Evolutionary conservation across 2,888 invertebrate genomes (phyloP).

Genomic region (Drosophila paranaensis): DNA sequence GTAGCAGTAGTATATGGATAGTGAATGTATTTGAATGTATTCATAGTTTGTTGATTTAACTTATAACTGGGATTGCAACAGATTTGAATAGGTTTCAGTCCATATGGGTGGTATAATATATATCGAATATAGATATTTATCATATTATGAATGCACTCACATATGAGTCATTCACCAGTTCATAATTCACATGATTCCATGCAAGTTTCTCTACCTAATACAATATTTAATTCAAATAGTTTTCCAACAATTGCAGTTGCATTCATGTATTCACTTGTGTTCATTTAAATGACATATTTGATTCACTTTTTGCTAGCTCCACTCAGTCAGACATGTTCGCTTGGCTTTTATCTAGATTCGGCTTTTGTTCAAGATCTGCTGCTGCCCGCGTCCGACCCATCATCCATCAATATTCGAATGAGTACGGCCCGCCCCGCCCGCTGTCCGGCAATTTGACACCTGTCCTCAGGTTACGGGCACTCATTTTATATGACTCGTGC

Average conservation of each 20-base stretch:
- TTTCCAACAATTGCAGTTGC: not conserved
- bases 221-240: not conserved
- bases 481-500: conserved; percentile 33
- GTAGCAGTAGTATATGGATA: not conserved
- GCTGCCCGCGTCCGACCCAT: not conserved
- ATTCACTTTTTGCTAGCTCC: not conserved
- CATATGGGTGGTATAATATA: not conserved
- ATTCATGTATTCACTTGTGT: not conserved
- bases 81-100: no score
- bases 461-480: conserved; percentile 32
- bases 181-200: not conserved
- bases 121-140: not conserved
- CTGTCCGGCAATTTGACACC: conserved; percentile 42
- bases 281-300: conserved; percentile 2
- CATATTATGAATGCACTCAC: not conserved
- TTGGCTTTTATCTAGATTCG: not conserved
- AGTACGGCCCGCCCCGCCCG: conserved; percentile 8
- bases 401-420: conserved; percentile 32
- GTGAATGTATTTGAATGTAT: conserved; percentile 1
- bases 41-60: no score
- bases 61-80: no score
- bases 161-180: not conserved
- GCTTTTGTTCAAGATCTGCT: conserved; percentile 8
- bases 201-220: no score
- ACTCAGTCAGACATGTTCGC: not conserved